These are phyloP conservation scores for Gymnoscelis rufifasciata DNA, from an alignment of 2,888 invertebrate species.

Conservation along the genomic window DNA sequence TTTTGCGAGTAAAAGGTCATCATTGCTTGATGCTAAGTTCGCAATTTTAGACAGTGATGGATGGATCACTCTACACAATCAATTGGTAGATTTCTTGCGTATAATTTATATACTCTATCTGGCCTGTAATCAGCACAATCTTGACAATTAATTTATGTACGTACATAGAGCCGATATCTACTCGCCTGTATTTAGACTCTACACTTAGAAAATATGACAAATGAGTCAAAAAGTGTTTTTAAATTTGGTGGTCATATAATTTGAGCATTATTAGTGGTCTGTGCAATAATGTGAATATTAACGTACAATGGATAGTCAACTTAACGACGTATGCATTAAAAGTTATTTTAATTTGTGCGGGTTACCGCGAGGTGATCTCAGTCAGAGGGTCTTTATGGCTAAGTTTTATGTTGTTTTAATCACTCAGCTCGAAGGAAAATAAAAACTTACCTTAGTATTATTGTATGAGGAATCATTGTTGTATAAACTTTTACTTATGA, in stretches of 20 bases:
- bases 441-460: not conserved
- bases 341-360: slow-evolving; percentile 63
- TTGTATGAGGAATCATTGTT: not conserved
- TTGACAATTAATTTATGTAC: too few relatives aligned
- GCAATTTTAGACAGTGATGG: slow-evolving; percentile 18
- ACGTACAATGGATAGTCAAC: slow-evolving; percentile 52
- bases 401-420: slow-evolving; percentile 30
- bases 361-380: slow-evolving; percentile 42
- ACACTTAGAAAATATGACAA: slow-evolving; percentile 18
- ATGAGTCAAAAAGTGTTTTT: slow-evolving; percentile 15
- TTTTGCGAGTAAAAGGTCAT: slow-evolving; percentile 25
- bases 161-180: too few relatives aligned
- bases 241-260: slow-evolving; percentile 23
- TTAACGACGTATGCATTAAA: slow-evolving; percentile 53
- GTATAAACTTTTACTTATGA: not conserved
- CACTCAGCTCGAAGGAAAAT: slow-evolving; percentile 7
- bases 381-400: slow-evolving; percentile 20
- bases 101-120: too few relatives aligned
- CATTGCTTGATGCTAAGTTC: slow-evolving; percentile 10
- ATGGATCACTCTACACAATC: slow-evolving; percentile 18
- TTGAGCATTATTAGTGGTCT: slow-evolving; percentile 33
- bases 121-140: too few relatives aligned
- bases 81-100: slow-evolving; percentile 10
- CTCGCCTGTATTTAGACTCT: too few relatives aligned
- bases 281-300: slow-evolving; percentile 19